A percentile compares a stretch with the other conserved stretches of the same genome.
Evolutionary conservation across 1,140 invertebrate genomes (phyloP).

Genomic region (Temnothorax curvispinosus): DNA sequence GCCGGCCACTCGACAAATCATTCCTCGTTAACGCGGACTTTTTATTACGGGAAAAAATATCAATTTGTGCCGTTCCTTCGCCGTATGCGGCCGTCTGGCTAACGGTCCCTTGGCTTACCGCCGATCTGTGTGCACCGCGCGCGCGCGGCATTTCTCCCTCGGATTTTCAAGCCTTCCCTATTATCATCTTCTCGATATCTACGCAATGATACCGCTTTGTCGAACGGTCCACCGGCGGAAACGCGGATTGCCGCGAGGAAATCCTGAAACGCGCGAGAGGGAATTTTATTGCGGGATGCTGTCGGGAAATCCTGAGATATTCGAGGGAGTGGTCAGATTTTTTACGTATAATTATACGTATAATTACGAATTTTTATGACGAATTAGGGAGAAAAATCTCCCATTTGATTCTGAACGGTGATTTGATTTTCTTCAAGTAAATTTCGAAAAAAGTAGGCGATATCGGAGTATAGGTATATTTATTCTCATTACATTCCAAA

Average conservation of each 20-base stretch:
- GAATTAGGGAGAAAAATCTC: not conserved
- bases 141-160: conserved; percentile 14
- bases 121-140: not conserved
- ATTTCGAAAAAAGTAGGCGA: not conserved
- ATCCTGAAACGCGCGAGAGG: not conserved
- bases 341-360: not conserved
- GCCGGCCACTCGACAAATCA: conserved; percentile 70
- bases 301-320: not conserved
- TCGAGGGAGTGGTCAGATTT: not conserved
- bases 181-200: conserved; percentile 46
- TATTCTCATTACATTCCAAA: not conserved
- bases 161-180: conserved; percentile 11
- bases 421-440: not conserved
- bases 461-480: too few species aligned
- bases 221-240: conserved; percentile 29
- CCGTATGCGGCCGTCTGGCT: conserved; percentile 42
- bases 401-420: not conserved
- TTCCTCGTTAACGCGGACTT: conserved; percentile 70
- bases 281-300: conserved; percentile 1
- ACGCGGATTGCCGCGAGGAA: not conserved
- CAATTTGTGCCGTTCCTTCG: conserved; percentile 63
- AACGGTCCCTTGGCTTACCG: conserved; percentile 62
- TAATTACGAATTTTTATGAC: not conserved
- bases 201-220: not conserved
- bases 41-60: conserved; percentile 69